Evolutionary conservation across 2,113 vertebrate genomes (phyloP).

Genomic region (Sander vitreus): DNA sequence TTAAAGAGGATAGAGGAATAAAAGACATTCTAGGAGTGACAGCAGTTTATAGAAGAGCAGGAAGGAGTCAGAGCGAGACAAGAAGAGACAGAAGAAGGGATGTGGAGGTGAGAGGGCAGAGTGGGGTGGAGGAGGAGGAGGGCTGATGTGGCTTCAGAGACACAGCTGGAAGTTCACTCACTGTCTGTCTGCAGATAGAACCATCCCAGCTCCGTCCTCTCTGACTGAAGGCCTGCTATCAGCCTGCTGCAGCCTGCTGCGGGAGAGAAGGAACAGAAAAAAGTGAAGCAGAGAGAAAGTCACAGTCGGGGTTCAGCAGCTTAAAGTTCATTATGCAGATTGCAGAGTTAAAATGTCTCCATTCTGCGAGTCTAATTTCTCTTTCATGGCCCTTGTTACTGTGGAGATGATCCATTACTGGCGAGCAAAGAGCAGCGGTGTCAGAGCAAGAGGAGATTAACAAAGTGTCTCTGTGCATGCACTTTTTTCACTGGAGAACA

Average conservation of each 20-base stretch:
- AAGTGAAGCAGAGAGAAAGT: slow-evolving; percentile 24
- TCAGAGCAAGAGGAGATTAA: background rate
- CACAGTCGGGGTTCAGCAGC: slow-evolving; percentile 24
- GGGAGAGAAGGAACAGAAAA: background rate
- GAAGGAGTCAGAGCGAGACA: background rate
- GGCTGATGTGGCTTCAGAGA: slow-evolving; percentile 24
- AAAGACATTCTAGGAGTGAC: background rate
- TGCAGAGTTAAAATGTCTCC: slow-evolving; percentile 31
- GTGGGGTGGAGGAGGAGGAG: background rate
- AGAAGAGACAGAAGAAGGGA: slow-evolving; percentile 11
- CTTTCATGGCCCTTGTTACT: slow-evolving; percentile 33
- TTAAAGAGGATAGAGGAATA: background rate
- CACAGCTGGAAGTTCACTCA: slow-evolving; percentile 83
- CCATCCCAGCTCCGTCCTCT: slow-evolving; percentile 43
- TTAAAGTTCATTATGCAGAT: slow-evolving; percentile 61
- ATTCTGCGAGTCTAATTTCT: slow-evolving; percentile 35
- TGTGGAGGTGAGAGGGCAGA: slow-evolving; percentile 22
- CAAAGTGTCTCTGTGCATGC: no score
- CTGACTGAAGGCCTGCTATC: slow-evolving; percentile 58
- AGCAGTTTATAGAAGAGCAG: background rate
- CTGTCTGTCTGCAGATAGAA: slow-evolving; percentile 56
- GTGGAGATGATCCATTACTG: background rate
- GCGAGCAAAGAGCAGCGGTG: slow-evolving; percentile 28
- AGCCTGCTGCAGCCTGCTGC: slow-evolving; percentile 40
- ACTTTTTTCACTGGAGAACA: background rate